Evolutionary conservation across 1,140 invertebrate species (phyloP), one percentile per base, ranked within the genome.

Genomic region (Drosophila navojoa): DNA sequence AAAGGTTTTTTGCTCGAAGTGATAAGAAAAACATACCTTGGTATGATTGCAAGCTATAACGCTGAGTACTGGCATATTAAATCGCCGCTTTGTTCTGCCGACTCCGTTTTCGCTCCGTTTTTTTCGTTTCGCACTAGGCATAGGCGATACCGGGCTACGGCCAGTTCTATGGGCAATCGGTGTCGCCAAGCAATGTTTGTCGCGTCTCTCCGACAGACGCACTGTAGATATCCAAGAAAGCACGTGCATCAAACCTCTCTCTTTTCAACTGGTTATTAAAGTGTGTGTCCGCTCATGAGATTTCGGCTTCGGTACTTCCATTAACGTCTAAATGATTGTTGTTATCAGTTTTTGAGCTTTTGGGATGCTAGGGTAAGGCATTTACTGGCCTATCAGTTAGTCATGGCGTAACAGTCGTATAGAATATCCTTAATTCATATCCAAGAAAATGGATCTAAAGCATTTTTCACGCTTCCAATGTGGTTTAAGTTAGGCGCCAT

Each of bases 61-160:
- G 40, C 61, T 77, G 38, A 82, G 64, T 40, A 82, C 75, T 66
- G 79, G 79, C 79, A 82, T 82, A 53, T 69, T 82, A 54, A 50
- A 32, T 15, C 45, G 35, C 13, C 40, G 45, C 29, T 11, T 64
- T 44, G 22, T 3, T 29, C 13, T 47, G 2, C 52, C 16, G 9
- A 32, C 11, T 2, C 19, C 19, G 19, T 9, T 29, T 32, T 15
- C 6, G 9, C 15, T 29, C 15, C 4, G n/a, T 60, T 19, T 60
- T 10, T 32, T 35, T 6, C n/a, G 44, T n/a, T 10, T 9, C 42
- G 40, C 10, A 9, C 11, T 55, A 19, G 9, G 1, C n/a, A 15
- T 15, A 1, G 15, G n/a, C 10, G 15, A 35, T 16, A 5, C 29
- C 7, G 27, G n/a, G 9, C 29, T 53, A 55, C 4, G 32, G 32